Evolutionary conservation across 2,797 vertebrate genomes (phyloP), one percentile per base, ranked within the genome.

Genomic region (Gallinago stenura): DNA sequence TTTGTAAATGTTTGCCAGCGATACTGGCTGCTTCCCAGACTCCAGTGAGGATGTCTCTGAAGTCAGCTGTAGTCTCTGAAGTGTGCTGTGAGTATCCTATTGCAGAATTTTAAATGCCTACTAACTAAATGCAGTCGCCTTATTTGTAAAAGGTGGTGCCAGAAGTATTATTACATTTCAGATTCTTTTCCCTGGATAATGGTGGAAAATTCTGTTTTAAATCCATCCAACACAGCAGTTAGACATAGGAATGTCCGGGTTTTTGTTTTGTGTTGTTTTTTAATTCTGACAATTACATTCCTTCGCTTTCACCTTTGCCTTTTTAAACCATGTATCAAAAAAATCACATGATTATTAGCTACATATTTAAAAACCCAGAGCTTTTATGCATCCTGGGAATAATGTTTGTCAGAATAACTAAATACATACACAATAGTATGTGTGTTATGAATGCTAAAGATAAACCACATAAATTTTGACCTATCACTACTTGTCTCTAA

Each of bases 141-240:
- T 69, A 82, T 97, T 97, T 97, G 93, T 92, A 87, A 94, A 96
- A 97, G 97, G 90, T 93, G 70, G 92, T 98, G 97, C 98, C 98
- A 98, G 89, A 97, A 97, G 95, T 91, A 96, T 96, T 98, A 97
- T 98, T 98, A 48, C 35, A 96, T 97, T 97, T 97, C 96, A 97
- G 95, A 98, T 94, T 95, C 92, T 96, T 97, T 84, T 97, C 92
- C 83, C 85, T 86, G 85, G 92, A 78, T 94, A 95, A 88, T 31
- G 83, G 95, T 92, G 87, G 87, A 97, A 97, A 98, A 91, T 95
- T 97, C 87, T 96, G 50, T 96, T 98, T 97, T 71, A 97, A 97
- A 96, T 94, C 56, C 75, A 92, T 92, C 92, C 95, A 95, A 85
- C 37, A 75, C 57, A 60, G 95, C 95, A 97, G 84, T 94, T 89